Evolutionary conservation across 2,888 invertebrate genomes (phyloP).

Genomic region (Drosophila kanekoi): DNA sequence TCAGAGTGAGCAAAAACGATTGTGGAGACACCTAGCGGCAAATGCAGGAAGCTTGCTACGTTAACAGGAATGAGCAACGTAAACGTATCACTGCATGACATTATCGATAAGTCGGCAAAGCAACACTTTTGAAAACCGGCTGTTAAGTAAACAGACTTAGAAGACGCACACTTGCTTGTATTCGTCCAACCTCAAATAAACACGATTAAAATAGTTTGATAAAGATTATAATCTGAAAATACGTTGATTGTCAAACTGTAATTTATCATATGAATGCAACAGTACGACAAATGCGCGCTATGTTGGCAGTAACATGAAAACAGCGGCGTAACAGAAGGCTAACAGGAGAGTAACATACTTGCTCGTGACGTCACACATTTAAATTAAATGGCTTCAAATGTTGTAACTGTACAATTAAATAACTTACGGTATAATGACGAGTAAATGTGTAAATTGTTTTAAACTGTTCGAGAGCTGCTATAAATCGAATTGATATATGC

Average conservation of each 20-base stretch:
- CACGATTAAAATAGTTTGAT: neutral
- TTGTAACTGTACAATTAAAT: neutral
- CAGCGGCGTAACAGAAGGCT: neutral
- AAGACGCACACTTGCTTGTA: neutral
- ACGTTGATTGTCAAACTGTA: neutral
- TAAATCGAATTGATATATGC: neutral
- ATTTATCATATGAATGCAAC: neutral
- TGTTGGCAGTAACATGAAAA: neutral
- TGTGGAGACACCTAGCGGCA: conserved; percentile 21
- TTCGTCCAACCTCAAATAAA: neutral
- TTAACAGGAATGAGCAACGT: neutral
- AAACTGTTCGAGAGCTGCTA: neutral
- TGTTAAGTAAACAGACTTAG: conserved; percentile 17
- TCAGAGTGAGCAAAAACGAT: neutral
- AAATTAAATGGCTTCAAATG: neutral
- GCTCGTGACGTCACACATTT: conserved; percentile 27
- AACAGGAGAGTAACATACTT: conserved; percentile 38
- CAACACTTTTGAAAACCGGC: conserved; percentile 23
- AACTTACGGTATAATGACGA: too few species aligned
- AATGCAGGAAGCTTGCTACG: neutral
- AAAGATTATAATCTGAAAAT: neutral
- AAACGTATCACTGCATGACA: neutral
- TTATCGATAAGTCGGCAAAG: conserved; percentile 22
- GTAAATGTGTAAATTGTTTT: neutral
- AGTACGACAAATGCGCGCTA: neutral